phyloP scores from a whole-genome alignment of 2,113 vertebrate genomes.

The Hucho hucho region DNA sequence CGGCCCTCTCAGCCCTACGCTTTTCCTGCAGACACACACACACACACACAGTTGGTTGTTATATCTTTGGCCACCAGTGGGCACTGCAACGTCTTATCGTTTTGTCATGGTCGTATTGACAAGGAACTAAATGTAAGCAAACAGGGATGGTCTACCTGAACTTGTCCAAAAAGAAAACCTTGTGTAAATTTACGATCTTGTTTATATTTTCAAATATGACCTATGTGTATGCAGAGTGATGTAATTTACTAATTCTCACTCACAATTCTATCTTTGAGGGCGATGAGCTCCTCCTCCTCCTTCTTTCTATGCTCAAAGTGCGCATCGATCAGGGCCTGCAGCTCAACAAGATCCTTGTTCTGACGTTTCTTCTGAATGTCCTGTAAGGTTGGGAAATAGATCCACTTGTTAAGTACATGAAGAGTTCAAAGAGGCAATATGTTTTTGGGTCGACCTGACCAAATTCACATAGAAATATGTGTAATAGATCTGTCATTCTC shows the following conservation, averaged over 20 bases:
- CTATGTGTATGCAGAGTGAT: neutral
- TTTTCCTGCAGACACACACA: slow-evolving; percentile 82
- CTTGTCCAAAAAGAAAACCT: too few species aligned
- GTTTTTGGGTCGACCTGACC: too few species aligned
- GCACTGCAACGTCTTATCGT: neutral
- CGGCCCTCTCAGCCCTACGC: slow-evolving; percentile 90
- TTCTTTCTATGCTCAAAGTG: slow-evolving; percentile 96
- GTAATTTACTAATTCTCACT: slow-evolving; percentile 52
- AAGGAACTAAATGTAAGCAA: too few species aligned
- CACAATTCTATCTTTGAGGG: slow-evolving; percentile 95
- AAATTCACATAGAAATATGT: too few species aligned
- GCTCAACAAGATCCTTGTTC: slow-evolving; percentile 96
- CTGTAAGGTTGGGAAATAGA: slow-evolving; percentile 59
- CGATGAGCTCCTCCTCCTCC: slow-evolving; percentile 94
- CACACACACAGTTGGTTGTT: neutral
- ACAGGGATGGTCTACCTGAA: too few species aligned
- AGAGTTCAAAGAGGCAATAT: too few species aligned
- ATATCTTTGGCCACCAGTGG: neutral
- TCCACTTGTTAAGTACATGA: neutral
- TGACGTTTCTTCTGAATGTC: slow-evolving; percentile 99
- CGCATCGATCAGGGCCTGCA: slow-evolving; percentile 92
- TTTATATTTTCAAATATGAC: neutral
- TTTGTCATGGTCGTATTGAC: neutral
- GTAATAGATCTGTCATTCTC: too few species aligned
- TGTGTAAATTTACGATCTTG: too few species aligned